Evolutionary conservation across 1,140 invertebrate genomes (phyloP).

Genomic region (Belonocnema kinseyi): DNA sequence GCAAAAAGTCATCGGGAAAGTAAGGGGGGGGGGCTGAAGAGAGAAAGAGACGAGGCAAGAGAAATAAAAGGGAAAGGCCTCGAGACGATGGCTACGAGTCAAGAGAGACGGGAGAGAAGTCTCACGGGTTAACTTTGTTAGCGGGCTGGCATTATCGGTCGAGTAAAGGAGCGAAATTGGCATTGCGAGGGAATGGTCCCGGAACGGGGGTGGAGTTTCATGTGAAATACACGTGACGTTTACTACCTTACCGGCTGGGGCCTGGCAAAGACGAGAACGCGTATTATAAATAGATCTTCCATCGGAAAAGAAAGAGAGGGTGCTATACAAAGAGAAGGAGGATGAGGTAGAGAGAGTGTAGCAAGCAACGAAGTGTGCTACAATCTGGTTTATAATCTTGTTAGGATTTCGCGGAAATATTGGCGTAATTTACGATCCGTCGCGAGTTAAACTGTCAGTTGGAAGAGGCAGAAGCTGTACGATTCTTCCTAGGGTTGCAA

Average conservation of each 20-base stretch:
- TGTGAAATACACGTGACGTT: constrained; percentile 77
- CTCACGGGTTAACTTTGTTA: constrained; percentile 68
- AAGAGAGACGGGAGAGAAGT: not conserved
- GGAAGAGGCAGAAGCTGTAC: constrained; percentile 14
- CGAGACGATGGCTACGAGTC: constrained; percentile 30
- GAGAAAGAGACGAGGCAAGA: constrained; percentile 38
- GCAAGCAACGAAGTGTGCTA: constrained; percentile 53
- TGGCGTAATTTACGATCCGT: constrained; percentile 74
- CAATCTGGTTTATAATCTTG: constrained; percentile 75
- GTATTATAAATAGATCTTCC: constrained; percentile 73
- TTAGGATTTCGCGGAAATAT: constrained; percentile 76
- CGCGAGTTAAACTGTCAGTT: constrained; percentile 67
- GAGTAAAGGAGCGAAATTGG: constrained; percentile 68
- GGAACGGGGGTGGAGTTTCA: constrained; percentile 71
- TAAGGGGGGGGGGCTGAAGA: constrained; percentile 28
- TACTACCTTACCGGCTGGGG: constrained; percentile 72
- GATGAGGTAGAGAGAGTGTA: constrained; percentile 27
- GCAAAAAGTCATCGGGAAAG: constrained; percentile 42
- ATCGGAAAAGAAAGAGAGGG: constrained; percentile 55
- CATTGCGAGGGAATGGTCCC: constrained; percentile 54
- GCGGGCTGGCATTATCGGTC: constrained; percentile 63
- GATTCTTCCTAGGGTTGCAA: constrained; percentile 16
- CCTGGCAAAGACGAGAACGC: constrained; percentile 67
- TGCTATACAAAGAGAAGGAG: constrained; percentile 35
- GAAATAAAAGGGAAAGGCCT: constrained; percentile 37